phyloP scores from a whole-genome alignment of 2,888 invertebrate genomes.

The Idaea aversata region DNA sequence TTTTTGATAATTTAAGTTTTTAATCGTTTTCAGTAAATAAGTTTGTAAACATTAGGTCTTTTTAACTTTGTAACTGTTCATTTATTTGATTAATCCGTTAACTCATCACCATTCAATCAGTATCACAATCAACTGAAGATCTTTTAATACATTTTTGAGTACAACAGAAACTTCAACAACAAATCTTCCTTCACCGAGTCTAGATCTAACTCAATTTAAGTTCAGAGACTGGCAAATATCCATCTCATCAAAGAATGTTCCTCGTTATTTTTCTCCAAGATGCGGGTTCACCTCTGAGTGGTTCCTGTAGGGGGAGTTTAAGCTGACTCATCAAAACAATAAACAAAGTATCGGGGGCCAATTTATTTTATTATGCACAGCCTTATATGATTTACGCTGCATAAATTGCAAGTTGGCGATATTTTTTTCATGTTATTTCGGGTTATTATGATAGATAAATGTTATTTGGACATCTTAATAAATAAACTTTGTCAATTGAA shows the following conservation, averaged over 20 bases:
- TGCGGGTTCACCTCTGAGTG: constrained; percentile 58
- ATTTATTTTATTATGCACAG: constrained; percentile 77
- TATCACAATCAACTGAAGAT: too few relatives aligned
- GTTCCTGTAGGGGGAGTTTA: constrained; percentile 55
- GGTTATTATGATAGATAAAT: not conserved
- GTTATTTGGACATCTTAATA: not conserved
- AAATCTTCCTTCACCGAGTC: constrained; percentile 7
- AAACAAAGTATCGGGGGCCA: constrained; percentile 78
- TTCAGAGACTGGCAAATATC: constrained; percentile 8
- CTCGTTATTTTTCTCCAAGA: constrained; percentile 56
- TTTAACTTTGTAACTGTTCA: too few relatives aligned
- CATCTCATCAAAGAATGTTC: constrained; percentile 23
- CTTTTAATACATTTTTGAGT: too few relatives aligned
- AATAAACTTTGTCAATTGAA: not conserved
- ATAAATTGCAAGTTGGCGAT: constrained; percentile 44
- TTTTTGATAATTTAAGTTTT: too few relatives aligned
- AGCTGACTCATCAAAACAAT: constrained; percentile 81
- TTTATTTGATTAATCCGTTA: too few relatives aligned
- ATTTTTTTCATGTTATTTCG: constrained; percentile 5
- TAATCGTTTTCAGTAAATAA: too few relatives aligned
- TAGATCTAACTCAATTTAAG: constrained; percentile 20
- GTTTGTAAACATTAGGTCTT: too few relatives aligned
- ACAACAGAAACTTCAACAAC: not conserved
- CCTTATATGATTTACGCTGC: constrained; percentile 77
- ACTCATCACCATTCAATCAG: too few relatives aligned